Evolutionary conservation across 2,797 vertebrate species (phyloP).

Genomic region (Ispidina picta): DNA sequence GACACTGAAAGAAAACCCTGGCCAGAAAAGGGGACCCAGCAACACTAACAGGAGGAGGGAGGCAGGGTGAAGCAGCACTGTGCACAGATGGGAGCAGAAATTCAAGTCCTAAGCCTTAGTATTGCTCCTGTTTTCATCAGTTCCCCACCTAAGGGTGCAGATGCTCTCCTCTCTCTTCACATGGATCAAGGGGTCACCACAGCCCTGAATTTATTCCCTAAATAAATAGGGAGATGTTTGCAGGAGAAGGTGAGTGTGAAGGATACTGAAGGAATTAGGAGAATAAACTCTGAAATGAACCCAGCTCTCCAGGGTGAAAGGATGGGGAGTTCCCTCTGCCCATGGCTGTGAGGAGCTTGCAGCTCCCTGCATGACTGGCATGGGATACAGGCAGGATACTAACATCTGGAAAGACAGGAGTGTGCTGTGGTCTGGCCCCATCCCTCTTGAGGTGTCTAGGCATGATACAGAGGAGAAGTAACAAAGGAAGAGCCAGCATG

Average conservation of each 20-base stretch:
- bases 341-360: no score
- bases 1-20: background rate
- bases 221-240: background rate
- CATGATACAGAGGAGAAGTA: no score
- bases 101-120: background rate
- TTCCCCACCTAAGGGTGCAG: fast-evolving
- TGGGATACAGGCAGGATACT: no score
- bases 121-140: background rate
- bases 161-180: background rate
- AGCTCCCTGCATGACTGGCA: no score
- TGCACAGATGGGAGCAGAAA: background rate
- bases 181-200: background rate
- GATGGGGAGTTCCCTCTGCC: no score
- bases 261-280: background rate
- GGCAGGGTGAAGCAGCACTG: background rate
- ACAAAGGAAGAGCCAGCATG: no score
- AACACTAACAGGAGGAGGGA: fast-evolving
- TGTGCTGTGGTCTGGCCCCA: no score
- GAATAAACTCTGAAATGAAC: background rate
- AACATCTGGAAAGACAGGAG: no score
- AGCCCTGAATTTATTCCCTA: background rate
- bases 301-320: no score
- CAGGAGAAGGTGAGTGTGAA: background rate
- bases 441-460: no score
- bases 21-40: background rate